phyloP scores from a whole-genome alignment of 2,797 vertebrate genomes.

The Betta splendens region DNA sequence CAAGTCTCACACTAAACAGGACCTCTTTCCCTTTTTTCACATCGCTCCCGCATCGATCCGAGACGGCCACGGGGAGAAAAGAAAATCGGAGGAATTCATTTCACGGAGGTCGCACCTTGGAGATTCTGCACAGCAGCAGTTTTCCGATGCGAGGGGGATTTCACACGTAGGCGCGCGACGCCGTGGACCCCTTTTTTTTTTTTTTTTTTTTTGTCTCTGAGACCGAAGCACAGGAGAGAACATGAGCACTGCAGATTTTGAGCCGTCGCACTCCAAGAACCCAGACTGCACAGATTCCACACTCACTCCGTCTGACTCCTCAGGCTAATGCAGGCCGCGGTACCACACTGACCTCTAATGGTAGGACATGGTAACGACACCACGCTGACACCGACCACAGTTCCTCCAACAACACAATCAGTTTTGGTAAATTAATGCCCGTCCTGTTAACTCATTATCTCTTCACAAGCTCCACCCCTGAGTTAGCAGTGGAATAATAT shows the following conservation, averaged over 20 bases:
- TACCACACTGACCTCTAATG: conserved; percentile 75
- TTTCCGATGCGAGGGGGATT: background rate
- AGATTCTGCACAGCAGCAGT: conserved; percentile 4
- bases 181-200: conserved; percentile 19
- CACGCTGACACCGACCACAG: background rate
- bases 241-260: conserved; percentile 69
- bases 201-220: conserved; percentile 40
- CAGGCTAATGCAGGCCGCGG: conserved; percentile 18
- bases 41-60: conserved; percentile 38
- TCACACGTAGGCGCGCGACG: background rate
- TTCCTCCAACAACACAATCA: background rate
- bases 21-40: conserved; percentile 52
- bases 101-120: conserved; percentile 1
- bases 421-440: conserved; percentile 5
- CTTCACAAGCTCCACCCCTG: conserved; percentile 48
- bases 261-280: conserved; percentile 51
- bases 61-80: conserved; percentile 35
- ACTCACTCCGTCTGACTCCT: background rate
- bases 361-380: conserved; percentile 49
- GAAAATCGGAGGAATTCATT: conserved; percentile 38
- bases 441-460: conserved; percentile 19
- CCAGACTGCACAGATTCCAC: conserved; percentile 12
- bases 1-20: conserved; percentile 44
- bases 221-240: conserved; percentile 37
- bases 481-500: conserved; percentile 26